These are phyloP conservation scores for Macrosiphum euphorbiae DNA, from an alignment of 2,888 invertebrate species.

Conservation along the genomic window DNA sequence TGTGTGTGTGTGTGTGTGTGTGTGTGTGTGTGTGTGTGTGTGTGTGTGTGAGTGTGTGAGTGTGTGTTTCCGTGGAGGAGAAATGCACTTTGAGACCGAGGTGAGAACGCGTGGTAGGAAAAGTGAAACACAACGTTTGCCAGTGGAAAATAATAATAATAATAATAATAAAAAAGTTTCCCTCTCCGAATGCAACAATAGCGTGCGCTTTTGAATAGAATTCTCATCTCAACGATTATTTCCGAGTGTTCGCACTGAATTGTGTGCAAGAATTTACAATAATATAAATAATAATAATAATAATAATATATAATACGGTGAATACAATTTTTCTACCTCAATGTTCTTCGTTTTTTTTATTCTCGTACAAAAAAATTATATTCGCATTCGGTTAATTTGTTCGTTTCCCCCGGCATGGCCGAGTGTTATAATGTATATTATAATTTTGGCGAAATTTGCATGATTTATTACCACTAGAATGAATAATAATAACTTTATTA, in stretches of 20 bases:
- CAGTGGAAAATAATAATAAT: neutral
- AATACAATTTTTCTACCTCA: neutral
- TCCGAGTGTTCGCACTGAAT: neutral
- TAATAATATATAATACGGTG: neutral
- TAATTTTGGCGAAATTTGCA: neutral
- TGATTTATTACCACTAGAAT: neutral
- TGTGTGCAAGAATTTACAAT: neutral
- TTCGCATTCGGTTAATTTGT: neutral
- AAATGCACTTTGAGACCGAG: neutral
- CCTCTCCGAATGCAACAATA: constrained; percentile 10
- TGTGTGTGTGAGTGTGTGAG: neutral
- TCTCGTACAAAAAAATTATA: neutral
- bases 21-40: neutral
- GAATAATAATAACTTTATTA: neutral
- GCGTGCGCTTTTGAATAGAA: neutral
- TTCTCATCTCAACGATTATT: constrained; percentile 28
- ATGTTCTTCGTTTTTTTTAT: neutral
- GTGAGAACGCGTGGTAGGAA: neutral
- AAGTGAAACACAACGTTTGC: constrained; percentile 9
- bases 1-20: neutral
- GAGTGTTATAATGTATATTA: neutral
- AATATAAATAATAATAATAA: constrained; percentile 11
- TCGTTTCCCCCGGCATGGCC: neutral
- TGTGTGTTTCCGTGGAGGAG: neutral
- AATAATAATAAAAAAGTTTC: neutral